Evolutionary conservation across 2,797 vertebrate species (phyloP), one percentile per base, ranked within the genome.

Genomic region (Lutjanus argentimaculatus): DNA sequence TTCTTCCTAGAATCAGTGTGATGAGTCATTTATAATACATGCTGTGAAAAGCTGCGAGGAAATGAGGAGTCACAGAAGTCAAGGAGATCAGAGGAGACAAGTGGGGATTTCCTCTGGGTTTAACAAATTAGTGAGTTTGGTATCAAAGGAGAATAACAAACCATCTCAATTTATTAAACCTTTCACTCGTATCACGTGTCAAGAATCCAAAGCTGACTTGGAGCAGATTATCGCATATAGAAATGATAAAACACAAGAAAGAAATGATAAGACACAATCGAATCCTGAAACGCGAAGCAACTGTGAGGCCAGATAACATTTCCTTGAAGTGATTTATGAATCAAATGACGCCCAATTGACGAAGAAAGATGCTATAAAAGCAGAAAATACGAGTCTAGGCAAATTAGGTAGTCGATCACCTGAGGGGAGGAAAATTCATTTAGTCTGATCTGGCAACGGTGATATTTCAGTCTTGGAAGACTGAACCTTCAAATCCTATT

Each of bases 371-470:
- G 58, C 30, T 46, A 46, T 25, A 10, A 63, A 84, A 72, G 22
- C 49, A 65, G 57, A 0, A 69, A 64, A 71, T 49, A 16, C 80
- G 84, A 71, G 78, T 85, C 62, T 1, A 51, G 63, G 36, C 83
- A 80, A 75, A 77, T 21, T 0, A 15, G 0, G 0, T 13, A 6
- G 10, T 55, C 1, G 1, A 42, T 86, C 11, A 73, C 82, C 53
- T 64, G 11, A 16, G 42, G 70, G 59, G 13, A 55, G 48, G 66
- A 70, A 76, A 79, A 69, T 72, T 14, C 11, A 78, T 82, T 57
- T 9, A 19, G 11, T 72, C 15, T 14, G 42, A 45, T 43, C 10
- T 77, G 66, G 58, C 55, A 80, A 64, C 42, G 9, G 42, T 30
- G 22, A 67, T 5, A 58, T 30, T 69, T 77, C 12, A 72, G 43